phyloP scores from a whole-genome alignment of 2,888 invertebrate species.

The Dichetophora obliterata region DNA sequence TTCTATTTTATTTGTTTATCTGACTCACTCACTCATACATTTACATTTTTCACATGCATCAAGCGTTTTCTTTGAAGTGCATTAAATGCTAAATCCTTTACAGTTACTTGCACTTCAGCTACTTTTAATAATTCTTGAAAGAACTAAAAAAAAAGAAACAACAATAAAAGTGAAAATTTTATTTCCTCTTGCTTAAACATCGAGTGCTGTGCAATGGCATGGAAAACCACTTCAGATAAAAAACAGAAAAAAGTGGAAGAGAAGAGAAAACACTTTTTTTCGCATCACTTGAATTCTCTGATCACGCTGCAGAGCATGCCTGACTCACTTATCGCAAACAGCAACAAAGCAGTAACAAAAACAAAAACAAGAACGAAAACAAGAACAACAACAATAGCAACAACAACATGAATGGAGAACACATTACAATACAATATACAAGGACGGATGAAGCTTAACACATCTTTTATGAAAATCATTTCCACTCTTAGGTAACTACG shows the following conservation, averaged over 20 bases:
- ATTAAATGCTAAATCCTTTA: too few species aligned
- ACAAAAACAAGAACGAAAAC: background rate
- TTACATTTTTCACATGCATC: too few species aligned
- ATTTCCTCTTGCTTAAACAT: slow-evolving; percentile 11
- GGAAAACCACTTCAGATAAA: slow-evolving; percentile 16
- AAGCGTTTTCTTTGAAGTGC: too few species aligned
- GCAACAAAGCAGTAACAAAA: background rate
- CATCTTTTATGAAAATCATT: slow-evolving; percentile 15
- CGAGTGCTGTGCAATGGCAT: slow-evolving; percentile 13
- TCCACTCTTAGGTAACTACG: background rate
- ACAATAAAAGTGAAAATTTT: slow-evolving; percentile 4
- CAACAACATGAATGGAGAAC: too few species aligned
- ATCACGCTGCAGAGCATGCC: background rate
- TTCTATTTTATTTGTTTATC: too few species aligned
- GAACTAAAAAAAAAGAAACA: background rate
- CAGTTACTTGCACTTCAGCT: too few species aligned
- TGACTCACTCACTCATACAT: too few species aligned
- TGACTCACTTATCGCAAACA: background rate
- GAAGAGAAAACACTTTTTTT: background rate
- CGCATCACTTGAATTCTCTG: background rate
- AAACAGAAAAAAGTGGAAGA: background rate
- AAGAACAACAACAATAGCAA: background rate
- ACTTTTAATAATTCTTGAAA: too few species aligned
- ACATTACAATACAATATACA: too few species aligned
- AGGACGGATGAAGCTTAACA: background rate